These are phyloP conservation scores for Tetrao urogallus DNA, from an alignment of 2,113 vertebrate species.

Conservation along the genomic window DNA sequence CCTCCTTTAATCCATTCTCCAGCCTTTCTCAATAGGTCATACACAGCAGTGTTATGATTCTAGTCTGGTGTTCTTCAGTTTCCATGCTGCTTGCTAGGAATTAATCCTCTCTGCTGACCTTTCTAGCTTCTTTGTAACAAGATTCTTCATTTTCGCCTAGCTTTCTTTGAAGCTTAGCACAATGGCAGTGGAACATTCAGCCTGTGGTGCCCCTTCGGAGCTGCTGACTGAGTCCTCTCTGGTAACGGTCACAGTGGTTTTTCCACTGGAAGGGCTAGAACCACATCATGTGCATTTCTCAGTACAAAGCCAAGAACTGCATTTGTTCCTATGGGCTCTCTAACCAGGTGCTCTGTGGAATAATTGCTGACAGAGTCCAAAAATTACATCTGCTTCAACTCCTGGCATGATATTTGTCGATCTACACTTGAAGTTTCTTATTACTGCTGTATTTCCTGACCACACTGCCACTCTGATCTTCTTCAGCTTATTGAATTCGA, in stretches of 20 bases:
- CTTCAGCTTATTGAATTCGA: not conserved
- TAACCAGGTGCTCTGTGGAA: not conserved
- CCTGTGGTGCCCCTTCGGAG: conserved; percentile 16
- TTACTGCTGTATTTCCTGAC: not conserved
- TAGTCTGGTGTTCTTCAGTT: conserved; percentile 37
- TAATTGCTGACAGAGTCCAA: not conserved
- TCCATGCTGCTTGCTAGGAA: not conserved
- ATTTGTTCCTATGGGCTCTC: conserved; percentile 5
- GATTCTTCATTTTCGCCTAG: not conserved
- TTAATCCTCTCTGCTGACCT: conserved; percentile 47
- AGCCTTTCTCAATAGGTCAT: conserved; percentile 64
- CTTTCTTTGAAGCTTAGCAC: not conserved
- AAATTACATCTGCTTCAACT: conserved; percentile 32
- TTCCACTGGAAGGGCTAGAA: not conserved
- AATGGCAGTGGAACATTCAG: not conserved
- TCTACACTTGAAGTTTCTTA: not conserved
- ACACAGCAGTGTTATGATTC: not conserved
- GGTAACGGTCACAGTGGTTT: not conserved
- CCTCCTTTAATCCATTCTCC: conserved; percentile 22
- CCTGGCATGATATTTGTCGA: not conserved
- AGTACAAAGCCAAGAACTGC: not conserved
- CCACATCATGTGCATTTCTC: not conserved
- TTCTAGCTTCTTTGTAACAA: conserved; percentile 54
- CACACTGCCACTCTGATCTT: not conserved
- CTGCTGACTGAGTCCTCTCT: not conserved